Evolutionary conservation across 2,797 vertebrate genomes (phyloP).

Genomic region (Microtus californicus): DNA sequence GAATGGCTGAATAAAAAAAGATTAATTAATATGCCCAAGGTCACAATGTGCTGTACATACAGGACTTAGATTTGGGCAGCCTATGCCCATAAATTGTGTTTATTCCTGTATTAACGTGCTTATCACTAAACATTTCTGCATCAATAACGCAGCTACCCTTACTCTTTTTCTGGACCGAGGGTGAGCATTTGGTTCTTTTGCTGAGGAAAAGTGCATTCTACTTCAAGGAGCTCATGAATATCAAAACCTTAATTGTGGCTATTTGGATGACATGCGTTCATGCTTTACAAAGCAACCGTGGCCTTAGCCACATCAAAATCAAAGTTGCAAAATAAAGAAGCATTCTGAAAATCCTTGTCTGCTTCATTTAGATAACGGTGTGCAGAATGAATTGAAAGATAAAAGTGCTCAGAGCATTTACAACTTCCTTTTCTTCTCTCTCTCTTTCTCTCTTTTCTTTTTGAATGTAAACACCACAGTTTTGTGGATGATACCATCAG

Average conservation of each 20-base stretch:
- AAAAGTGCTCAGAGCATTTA: conserved; percentile 62
- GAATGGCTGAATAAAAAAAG: conserved; percentile 9
- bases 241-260: conserved; percentile 65
- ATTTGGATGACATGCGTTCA: conserved; percentile 57
- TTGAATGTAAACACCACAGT: neutral
- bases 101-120: neutral
- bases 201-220: conserved; percentile 55
- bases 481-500: conserved; percentile 75
- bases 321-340: conserved; percentile 79
- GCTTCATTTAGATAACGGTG: conserved; percentile 74
- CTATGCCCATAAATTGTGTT: neutral
- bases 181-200: conserved; percentile 20
- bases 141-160: neutral
- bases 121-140: neutral
- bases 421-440: conserved; percentile 7
- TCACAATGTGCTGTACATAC: neutral
- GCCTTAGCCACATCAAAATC: conserved; percentile 70
- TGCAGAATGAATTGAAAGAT: conserved; percentile 71
- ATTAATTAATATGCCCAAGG: neutral
- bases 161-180: conserved; percentile 26
- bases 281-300: conserved; percentile 65
- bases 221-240: conserved; percentile 71
- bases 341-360: conserved; percentile 67
- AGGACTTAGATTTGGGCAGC: neutral
- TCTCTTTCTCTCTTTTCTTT: neutral